These are phyloP conservation scores for Proteles cristata DNA, from an alignment of 2,113 vertebrate species.

Conservation along the genomic window DNA sequence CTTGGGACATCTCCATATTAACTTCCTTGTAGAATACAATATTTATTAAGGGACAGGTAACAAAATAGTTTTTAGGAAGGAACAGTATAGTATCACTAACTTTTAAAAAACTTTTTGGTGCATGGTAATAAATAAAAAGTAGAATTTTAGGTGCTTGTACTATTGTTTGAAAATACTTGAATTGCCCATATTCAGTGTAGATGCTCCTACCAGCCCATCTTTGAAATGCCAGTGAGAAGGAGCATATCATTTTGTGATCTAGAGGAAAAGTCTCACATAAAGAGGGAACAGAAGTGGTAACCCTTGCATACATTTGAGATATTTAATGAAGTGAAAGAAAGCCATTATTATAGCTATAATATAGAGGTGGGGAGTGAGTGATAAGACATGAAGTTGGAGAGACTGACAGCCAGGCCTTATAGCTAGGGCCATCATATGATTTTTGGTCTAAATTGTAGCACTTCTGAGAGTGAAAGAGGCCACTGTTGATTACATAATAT, in stretches of 20 bases:
- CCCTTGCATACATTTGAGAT: neutral
- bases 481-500: neutral
- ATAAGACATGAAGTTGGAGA: neutral
- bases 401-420: neutral
- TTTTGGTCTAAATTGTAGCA: neutral
- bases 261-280: neutral
- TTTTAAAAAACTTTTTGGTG: neutral
- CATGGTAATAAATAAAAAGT: neutral
- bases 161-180: conserved; percentile 20
- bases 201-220: neutral
- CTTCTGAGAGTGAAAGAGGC: neutral
- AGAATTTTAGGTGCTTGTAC: neutral
- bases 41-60: conserved; percentile 16
- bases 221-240: neutral
- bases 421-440: neutral
- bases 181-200: neutral
- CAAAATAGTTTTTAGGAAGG: neutral
- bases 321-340: neutral
- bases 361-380: neutral
- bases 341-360: neutral
- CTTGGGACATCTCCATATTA: neutral
- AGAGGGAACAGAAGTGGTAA: neutral
- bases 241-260: neutral
- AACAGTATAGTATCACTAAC: neutral
- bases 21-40: neutral